These are phyloP conservation scores for Masnerella sp. DNA, from an alignment of 2,888 invertebrate genomes.

Conservation along the genomic window DNA sequence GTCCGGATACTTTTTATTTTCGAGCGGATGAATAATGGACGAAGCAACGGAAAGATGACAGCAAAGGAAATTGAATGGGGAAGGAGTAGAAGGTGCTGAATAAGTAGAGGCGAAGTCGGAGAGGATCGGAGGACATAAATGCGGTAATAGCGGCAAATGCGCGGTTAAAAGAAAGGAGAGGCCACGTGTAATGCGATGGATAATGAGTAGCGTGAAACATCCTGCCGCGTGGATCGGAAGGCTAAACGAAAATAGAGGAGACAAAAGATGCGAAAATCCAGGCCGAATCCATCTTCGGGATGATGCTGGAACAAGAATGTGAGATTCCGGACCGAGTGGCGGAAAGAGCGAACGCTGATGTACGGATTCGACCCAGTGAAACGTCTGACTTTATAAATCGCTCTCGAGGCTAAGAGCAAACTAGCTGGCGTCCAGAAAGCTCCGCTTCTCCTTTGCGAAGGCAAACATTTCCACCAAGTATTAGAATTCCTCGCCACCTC, in stretches of 20 bases:
- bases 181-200: conserved; percentile 62
- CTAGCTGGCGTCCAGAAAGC: conserved; percentile 51
- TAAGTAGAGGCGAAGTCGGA: conserved; percentile 61
- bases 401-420: conserved; percentile 60
- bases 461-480: conserved; percentile 49
- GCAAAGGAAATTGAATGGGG: conserved; percentile 50
- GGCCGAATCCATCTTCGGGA: conserved; percentile 71
- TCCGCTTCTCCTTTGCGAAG: conserved; percentile 32
- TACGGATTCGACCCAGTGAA: conserved; percentile 64
- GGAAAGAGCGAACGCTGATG: conserved; percentile 39
- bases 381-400: conserved; percentile 70
- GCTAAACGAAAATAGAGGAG: conserved; percentile 43
- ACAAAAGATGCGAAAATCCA: conserved; percentile 60
- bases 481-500: conserved; percentile 46
- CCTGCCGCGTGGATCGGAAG: conserved; percentile 28
- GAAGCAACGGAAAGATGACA: conserved; percentile 43
- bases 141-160: conserved; percentile 64
- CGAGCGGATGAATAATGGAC: conserved; percentile 37
- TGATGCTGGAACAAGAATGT: conserved; percentile 65
- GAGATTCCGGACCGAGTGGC: conserved; percentile 31
- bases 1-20: conserved; percentile 11
- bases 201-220: conserved; percentile 57
- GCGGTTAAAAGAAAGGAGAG: conserved; percentile 62
- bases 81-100: conserved; percentile 37
- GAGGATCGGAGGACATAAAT: conserved; percentile 61